Percentiles rank a stretch among this genome's conserved stretches.
Evolutionary conservation across 2,888 invertebrate species (phyloP).

Genomic region (Sinodicranocentrus sp.): DNA sequence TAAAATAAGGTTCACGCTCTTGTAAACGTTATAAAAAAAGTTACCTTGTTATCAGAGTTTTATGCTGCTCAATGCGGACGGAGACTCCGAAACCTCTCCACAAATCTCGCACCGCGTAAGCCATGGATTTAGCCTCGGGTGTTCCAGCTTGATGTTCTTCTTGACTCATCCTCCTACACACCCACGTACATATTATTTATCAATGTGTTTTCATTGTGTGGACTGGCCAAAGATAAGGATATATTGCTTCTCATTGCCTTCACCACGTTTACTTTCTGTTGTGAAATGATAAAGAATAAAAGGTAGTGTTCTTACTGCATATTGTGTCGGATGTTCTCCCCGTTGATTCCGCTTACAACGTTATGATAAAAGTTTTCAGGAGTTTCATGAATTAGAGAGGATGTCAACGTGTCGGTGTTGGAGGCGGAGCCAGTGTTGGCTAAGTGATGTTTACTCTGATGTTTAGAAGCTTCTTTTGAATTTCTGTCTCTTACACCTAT

Average conservation of each 20-base stretch:
- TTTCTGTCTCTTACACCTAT: conserved; percentile 70
- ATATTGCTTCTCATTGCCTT: too few relatives aligned
- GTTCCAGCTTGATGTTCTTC: conserved; percentile 76
- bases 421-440: conserved; percentile 26
- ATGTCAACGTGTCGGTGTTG: conserved; percentile 41
- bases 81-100: conserved; percentile 76
- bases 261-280: too few relatives aligned
- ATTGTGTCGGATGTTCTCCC: conserved; percentile 73
- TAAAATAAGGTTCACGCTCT: too few relatives aligned
- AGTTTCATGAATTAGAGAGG: conserved; percentile 66
- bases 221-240: too few relatives aligned
- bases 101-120: conserved; percentile 75
- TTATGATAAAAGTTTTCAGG: conserved; percentile 73
- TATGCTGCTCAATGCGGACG: conserved; percentile 76
- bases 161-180: conserved; percentile 74
- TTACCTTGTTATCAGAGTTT: conserved; percentile 76
- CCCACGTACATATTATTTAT: conserved; percentile 57
- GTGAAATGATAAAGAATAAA: too few relatives aligned
- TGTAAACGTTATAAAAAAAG: too few relatives aligned
- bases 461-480: conserved; percentile 46
- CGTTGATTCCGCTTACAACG: conserved; percentile 73
- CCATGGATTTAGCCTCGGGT: conserved; percentile 74
- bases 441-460: conserved; percentile 61
- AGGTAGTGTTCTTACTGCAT: conserved; percentile 71
- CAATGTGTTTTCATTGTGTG: not conserved